Base-by-base conservation (phyloP, 1,140 invertebrate species). In the Antheraea pernyi region DNA sequence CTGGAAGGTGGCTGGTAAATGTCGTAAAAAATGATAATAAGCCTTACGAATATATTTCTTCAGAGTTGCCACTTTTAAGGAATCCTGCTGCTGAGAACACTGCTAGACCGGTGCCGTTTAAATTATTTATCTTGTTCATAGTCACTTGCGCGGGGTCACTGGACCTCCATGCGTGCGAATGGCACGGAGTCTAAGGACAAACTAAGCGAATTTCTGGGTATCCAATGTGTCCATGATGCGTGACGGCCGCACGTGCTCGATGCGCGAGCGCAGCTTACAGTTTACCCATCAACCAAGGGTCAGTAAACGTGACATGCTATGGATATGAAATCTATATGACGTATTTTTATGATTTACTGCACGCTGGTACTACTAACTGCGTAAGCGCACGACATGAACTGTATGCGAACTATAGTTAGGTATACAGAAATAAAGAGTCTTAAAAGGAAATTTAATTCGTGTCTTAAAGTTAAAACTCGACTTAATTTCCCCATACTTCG, bases 161-260 rank as follows among this genome's bases (percentile, higher is more conserved):
- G 70, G 69, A 70, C 62, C 74, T 80, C 75, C 81, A 81, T 78
- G 81, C 89, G 87, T 88, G 81, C 85, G 78, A 70, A 68, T 77
- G 74, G 80, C 84, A 80, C 82, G 80, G 81, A 80, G 81, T 79
- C 82, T 82, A 76, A 77, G 77, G 78, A 80, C 85, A 81, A 81
- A 91, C 89, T 89, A 81, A 89, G 85, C 81, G 86, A 85, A 86
- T 87, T 81, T 85, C 83, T 86, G 77, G 74, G 81, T 80, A 76
- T 80, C 80, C 79, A 75, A 76, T 72, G 81, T 80, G 75, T 80
- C 78, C 79, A 75, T 84, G 80, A 83, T 82, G 85, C 85, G 86
- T 91, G 88, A 89, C 85, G 84, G 73, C 79, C 85, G 84, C 86
- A 89, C 84, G 85, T 90, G 88, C 81, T 71, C 73, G 71, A 80